Evolutionary conservation across 2,888 invertebrate genomes (phyloP).

Genomic region (Syritta pipiens): DNA sequence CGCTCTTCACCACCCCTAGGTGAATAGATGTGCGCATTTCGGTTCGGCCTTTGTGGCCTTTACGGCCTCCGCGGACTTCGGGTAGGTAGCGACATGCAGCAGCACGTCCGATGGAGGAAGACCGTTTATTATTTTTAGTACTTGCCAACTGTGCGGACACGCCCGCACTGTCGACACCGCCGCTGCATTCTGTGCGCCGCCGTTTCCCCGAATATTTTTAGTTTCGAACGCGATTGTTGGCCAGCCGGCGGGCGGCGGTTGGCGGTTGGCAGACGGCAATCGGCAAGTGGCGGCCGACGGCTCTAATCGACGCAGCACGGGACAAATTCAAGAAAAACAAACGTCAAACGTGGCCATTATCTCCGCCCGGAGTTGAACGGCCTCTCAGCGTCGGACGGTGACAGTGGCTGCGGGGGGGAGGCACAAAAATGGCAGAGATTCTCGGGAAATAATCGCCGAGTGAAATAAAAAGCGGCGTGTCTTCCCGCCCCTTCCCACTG

Average conservation of each 20-base stretch:
- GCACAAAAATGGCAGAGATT: slow-evolving; percentile 44
- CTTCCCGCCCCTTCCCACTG: background rate
- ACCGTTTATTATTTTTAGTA: slow-evolving; percentile 52
- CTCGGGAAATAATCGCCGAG: slow-evolving; percentile 46
- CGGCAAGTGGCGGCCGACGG: background rate
- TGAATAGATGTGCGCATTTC: slow-evolving; percentile 31
- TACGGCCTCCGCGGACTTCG: slow-evolving; percentile 1
- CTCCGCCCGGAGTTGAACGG: slow-evolving; percentile 35
- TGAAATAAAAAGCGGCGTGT: slow-evolving; percentile 47
- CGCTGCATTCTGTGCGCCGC: slow-evolving; percentile 2
- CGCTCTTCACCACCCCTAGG: slow-evolving; percentile 4
- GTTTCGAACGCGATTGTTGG: background rate
- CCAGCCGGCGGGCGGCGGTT: background rate
- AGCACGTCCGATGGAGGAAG: slow-evolving; percentile 55
- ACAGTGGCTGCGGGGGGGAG: background rate
- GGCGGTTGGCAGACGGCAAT: background rate
- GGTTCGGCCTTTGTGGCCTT: slow-evolving; percentile 43
- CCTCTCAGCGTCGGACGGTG: slow-evolving; percentile 5
- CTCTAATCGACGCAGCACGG: slow-evolving; percentile 19
- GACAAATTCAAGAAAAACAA: slow-evolving; percentile 36
- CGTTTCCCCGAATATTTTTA: slow-evolving; percentile 29
- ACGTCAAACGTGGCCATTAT: slow-evolving; percentile 31
- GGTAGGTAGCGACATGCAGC: slow-evolving; percentile 30
- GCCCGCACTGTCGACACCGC: slow-evolving; percentile 12
- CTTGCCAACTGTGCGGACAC: slow-evolving; percentile 17